Percentiles rank a stretch among this genome's conserved stretches.
These are phyloP conservation scores for Polyergus mexicanus DNA, from an alignment of 1,140 invertebrate genomes.

Conservation along the genomic window DNA sequence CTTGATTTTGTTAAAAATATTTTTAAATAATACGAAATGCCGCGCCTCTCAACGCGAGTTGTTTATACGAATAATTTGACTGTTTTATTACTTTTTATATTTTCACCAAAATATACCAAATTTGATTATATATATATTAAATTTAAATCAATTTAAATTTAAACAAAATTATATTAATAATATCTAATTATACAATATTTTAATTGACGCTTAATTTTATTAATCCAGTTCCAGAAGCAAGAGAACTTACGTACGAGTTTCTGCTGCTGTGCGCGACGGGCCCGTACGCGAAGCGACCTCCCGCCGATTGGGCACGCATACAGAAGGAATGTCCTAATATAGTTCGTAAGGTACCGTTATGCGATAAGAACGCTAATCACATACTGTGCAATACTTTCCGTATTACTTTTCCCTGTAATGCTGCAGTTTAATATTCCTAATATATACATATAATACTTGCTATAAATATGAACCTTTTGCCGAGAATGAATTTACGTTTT, in stretches of 20 bases:
- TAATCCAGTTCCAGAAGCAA: conserved; percentile 77
- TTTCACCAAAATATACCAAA: too few relatives aligned
- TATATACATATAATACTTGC: conserved; percentile 40
- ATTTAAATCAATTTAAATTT: too few relatives aligned
- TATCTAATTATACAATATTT: too few relatives aligned
- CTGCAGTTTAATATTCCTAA: conserved; percentile 51
- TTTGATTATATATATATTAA: too few relatives aligned
- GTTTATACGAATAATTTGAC: too few relatives aligned
- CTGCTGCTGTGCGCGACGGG: conserved; percentile 87
- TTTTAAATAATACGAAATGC: too few relatives aligned
- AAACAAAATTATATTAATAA: too few relatives aligned
- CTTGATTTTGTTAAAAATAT: too few relatives aligned
- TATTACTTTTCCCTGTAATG: conserved; percentile 65
- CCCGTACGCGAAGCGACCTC: conserved; percentile 86
- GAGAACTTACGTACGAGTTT: conserved; percentile 87
- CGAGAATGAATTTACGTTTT: conserved; percentile 25
- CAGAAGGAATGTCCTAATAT: conserved; percentile 86
- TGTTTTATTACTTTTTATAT: too few relatives aligned
- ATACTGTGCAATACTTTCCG: conserved; percentile 70
- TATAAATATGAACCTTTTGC: conserved; percentile 11
- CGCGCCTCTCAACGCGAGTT: too few relatives aligned
- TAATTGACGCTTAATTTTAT: neutral
- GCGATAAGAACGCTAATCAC: conserved; percentile 75
- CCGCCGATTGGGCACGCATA: conserved; percentile 87
- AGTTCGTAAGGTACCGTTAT: conserved; percentile 86